Evolutionary conservation across 2,113 vertebrate species (phyloP), one percentile per base, ranked within the genome.

Genomic region (Rallus limicola): DNA sequence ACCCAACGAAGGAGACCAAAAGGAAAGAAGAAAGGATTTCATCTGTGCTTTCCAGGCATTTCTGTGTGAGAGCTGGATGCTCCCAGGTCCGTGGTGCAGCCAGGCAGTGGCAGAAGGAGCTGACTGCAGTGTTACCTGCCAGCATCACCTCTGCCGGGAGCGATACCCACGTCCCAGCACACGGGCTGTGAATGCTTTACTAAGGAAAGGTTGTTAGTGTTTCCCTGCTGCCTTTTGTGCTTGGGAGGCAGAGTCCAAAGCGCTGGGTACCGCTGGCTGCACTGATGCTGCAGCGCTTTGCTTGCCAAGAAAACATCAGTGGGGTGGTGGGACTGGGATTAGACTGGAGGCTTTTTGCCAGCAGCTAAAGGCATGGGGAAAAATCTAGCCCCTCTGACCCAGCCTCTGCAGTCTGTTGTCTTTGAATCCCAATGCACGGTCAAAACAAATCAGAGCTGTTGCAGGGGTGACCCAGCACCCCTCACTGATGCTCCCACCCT

Each of bases 371-470:
- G 16, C 33, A 28, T 2, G 14, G 52, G 33, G n/a, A 3, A n/a
- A 33, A 48, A 70, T 28, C 2, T 3, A 62, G 44, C 69, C 16
- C 46, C 11, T 76, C 46, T 23, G 42, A 18, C 16, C 31, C 64
- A 2, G 4, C 23, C 56, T n/a, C 53, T 65, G 55, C 40, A 16
- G 16, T 0, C 34, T n/a, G 29, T 7, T 26, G 50, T 6, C 29
- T 60, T 9, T 36, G 38, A 29, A 28, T 1, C 5, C 6, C 1
- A 13, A 36, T 24, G 52, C 12, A 3, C 1, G 31, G 25, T 74
- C 64, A 26, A 2, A 56, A 26, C n/a, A 6, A 2, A 10, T 0
- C 7, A 31, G 13, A 44, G 91, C 0, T 1, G 0, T 5, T 29
- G 71, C 69, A 33, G 79, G 86, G 74, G 78, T 88, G 69, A 10